Conservation (phyloP, 2,113 vertebrate genomes). For the Neogale vison region DNA sequence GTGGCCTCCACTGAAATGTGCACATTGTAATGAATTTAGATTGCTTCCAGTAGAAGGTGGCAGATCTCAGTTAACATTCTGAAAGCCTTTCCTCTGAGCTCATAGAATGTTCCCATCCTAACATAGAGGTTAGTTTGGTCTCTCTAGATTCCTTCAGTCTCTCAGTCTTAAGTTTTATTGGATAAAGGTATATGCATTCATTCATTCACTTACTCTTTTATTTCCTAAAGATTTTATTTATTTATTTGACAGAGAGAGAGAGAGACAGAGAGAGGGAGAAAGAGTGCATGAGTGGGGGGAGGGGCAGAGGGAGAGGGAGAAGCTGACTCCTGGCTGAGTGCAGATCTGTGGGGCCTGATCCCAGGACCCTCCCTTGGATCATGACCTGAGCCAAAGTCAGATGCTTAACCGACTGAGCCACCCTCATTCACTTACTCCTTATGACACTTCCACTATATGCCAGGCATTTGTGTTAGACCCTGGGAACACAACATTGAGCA, state of each 20-base stretch:
- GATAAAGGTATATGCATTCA: background rate
- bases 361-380: background rate
- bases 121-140: background rate
- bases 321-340: background rate
- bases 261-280: background rate
- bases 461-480: background rate
- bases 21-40: background rate
- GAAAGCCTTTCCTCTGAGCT: background rate
- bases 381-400: background rate
- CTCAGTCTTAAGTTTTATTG: background rate
- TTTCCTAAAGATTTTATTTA: background rate
- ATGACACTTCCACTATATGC: background rate
- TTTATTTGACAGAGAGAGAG: no score
- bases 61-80: background rate
- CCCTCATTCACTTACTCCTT: background rate
- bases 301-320: background rate
- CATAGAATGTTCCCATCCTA: background rate
- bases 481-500: background rate
- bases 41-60: background rate
- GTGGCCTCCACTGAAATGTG: background rate
- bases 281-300: background rate
- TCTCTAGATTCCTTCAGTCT: background rate
- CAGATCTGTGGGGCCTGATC: background rate
- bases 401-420: background rate
- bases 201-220: background rate